Evolutionary conservation across 2,888 invertebrate genomes (phyloP).

Genomic region (Synanthedon myopaeformis): DNA sequence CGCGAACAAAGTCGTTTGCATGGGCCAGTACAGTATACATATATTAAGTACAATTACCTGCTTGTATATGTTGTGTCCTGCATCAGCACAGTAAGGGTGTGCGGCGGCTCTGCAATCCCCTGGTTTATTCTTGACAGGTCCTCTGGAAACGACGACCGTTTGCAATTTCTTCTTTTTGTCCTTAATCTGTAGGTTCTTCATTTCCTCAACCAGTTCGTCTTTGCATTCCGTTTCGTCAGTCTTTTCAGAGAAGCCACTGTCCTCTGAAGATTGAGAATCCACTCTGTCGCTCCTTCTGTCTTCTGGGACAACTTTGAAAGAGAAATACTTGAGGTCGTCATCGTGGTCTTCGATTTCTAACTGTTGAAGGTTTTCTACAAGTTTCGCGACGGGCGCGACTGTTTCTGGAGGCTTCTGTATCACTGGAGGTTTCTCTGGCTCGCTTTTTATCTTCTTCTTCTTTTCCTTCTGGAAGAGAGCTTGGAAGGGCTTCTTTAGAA

Average conservation of each 20-base stretch:
- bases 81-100: conserved; percentile 12
- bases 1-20: too few species aligned
- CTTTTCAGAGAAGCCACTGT: conserved; percentile 46
- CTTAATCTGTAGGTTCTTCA: conserved; percentile 16
- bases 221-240: conserved; percentile 13
- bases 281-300: conserved; percentile 26
- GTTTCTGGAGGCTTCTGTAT: conserved; percentile 9
- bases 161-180: conserved; percentile 21
- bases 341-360: conserved; percentile 18
- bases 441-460: conserved; percentile 18
- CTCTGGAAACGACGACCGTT: conserved; percentile 20
- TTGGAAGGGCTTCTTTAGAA: conserved; percentile 16
- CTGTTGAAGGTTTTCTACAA: conserved; percentile 28
- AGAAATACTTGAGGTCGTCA: conserved; percentile 36
- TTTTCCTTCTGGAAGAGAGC: conserved; percentile 16
- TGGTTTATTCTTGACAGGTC: conserved; percentile 16
- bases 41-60: conserved; percentile 9
- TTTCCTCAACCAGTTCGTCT: conserved; percentile 9
- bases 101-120: conserved; percentile 2
- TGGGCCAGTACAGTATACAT: too few species aligned
- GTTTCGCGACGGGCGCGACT: conserved; percentile 16
- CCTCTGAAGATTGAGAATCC: conserved; percentile 44
- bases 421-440: conserved; percentile 13
- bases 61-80: conserved; percentile 8
- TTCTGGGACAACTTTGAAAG: conserved; percentile 31